These are phyloP conservation scores for Camarhynchus parvulus DNA, from an alignment of 2,113 vertebrate species.

Conservation along the genomic window DNA sequence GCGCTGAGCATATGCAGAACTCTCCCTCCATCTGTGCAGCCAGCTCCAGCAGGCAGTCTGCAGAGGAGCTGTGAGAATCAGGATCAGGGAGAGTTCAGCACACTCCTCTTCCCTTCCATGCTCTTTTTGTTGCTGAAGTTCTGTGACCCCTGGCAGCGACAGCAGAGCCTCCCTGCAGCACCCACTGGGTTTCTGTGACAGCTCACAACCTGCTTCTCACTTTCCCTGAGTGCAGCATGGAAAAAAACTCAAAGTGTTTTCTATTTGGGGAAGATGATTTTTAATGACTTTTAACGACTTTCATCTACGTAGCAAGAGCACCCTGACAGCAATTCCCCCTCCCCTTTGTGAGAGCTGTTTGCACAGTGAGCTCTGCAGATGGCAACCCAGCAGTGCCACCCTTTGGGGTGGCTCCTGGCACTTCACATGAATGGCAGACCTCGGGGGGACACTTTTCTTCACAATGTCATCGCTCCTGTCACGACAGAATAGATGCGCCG, in stretches of 20 bases:
- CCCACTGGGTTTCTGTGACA: background rate
- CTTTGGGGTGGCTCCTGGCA: background rate
- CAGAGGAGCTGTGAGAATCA: background rate
- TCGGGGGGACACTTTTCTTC: background rate
- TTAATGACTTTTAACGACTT: background rate
- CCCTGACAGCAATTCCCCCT: background rate
- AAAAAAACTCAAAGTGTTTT: background rate
- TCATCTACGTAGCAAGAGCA: background rate
- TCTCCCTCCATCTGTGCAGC: conserved; percentile 51
- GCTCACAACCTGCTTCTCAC: background rate
- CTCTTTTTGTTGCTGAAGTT: conserved; percentile 11
- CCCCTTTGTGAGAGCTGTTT: background rate
- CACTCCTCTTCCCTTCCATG: background rate
- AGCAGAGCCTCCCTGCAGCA: background rate
- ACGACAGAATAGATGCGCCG: background rate
- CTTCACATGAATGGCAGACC: background rate
- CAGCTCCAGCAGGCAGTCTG: background rate
- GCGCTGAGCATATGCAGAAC: conserved; percentile 38
- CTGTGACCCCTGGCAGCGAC: background rate
- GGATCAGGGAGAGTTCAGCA: background rate
- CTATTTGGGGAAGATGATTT: background rate
- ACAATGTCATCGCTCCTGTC: background rate
- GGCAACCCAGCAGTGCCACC: background rate
- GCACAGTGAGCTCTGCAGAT: background rate
- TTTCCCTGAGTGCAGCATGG: background rate